A percentile compares a stretch with the other conserved stretches of the same genome.
phyloP scores from a whole-genome alignment of 2,888 invertebrate genomes.

The Seira ritae region DNA sequence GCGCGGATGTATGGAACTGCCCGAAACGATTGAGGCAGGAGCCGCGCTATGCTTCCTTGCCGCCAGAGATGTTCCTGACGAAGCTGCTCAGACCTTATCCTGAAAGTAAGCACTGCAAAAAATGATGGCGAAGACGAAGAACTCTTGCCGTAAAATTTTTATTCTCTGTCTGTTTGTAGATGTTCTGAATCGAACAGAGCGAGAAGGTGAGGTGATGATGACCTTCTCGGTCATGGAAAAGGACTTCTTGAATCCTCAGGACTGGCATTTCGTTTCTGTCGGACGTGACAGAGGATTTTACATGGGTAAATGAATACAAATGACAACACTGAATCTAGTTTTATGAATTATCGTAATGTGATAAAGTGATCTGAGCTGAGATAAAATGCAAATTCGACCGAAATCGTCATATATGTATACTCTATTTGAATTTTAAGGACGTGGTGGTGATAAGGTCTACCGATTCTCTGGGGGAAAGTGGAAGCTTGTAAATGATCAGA shows the following conservation, averaged over 20 bases:
- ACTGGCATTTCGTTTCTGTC: conserved; percentile 69
- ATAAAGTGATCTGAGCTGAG: no score
- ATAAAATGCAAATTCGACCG: no score
- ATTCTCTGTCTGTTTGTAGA: conserved; percentile 40
- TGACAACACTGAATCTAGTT: neutral
- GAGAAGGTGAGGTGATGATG: conserved; percentile 66
- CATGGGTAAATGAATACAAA: conserved; percentile 52
- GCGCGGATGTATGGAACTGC: conserved; percentile 43
- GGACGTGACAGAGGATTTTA: conserved; percentile 71
- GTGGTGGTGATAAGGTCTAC: conserved; percentile 79
- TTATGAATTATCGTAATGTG: no score
- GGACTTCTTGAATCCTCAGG: conserved; percentile 63
- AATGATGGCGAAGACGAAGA: no score
- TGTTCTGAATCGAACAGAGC: conserved; percentile 54
- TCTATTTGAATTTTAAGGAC: conserved; percentile 73
- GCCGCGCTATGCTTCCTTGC: conserved; percentile 29
- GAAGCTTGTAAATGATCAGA: conserved; percentile 74
- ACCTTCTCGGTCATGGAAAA: conserved; percentile 58
- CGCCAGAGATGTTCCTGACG: conserved; percentile 50
- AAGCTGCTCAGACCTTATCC: conserved; percentile 66
- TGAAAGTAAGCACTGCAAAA: conserved; percentile 64
- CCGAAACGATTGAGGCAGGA: conserved; percentile 52
- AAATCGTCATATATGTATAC: neutral
- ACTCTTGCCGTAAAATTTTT: no score
- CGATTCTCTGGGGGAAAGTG: conserved; percentile 78